Base-by-base conservation (phyloP, 2,113 vertebrate genomes). In the Trichomycterus rosablanca region DNA sequence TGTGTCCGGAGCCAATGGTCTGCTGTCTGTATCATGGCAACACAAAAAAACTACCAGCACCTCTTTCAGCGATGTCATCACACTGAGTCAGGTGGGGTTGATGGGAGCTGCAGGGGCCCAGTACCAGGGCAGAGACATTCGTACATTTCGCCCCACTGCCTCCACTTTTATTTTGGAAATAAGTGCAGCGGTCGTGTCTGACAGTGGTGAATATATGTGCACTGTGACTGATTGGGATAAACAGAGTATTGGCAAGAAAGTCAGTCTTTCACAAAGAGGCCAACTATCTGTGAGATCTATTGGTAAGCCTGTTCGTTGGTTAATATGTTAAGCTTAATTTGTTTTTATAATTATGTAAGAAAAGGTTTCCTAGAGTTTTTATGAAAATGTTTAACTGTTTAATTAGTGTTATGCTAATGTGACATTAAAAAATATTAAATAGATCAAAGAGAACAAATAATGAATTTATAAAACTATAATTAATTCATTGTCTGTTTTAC, bases 1-100 rank as follows among this genome's bases (percentile, higher is more conserved):
- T 50, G 86, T 84, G 8, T 66, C 16, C 0, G 86, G 84, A 32
- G 20, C 59, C 0, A 62, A 68, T 1, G 70, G 78, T 40, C 78
- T 63, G 0, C 67, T 93, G 11, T 90, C 88, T 0, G 67, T 93
- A 61, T 70, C 9, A 7, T 97, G 93, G 91, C 86, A 90, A 79
- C 83, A 75, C 40, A 51, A 62, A 55, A 72, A 74, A 0, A 63
- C 35, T 15, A 7, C 58, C 6, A 15, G 3, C 39, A 23, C 55
- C 0, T 1, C 1, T 3, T 59, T 64, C 0, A 54, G 64, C 39
- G 56, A 56, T 0, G 57, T 95, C 66, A 78, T 89, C 28, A 23
- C 70, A 65, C 74, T 95, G 44, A 80, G 40, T 42, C 63, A 0
- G 37, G 84, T 88, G 0, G 91, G 92, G 0, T 77, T 75, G 0